phyloP scores from a whole-genome alignment of 2,113 vertebrate genomes.

The Oostethus manadensis region DNA sequence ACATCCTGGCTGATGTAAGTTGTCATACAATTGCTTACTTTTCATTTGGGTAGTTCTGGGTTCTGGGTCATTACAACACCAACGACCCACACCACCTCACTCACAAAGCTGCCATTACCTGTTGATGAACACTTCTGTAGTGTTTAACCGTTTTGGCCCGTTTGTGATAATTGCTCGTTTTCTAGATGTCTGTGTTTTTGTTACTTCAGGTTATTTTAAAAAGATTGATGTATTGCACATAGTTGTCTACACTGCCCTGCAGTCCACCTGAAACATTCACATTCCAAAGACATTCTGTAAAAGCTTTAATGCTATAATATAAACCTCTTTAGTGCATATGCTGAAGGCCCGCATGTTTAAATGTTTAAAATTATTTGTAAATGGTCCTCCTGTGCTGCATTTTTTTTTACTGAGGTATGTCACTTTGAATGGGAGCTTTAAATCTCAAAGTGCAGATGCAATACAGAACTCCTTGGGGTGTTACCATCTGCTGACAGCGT shows the following conservation, averaged over 20 bases:
- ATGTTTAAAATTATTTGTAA: conserved; percentile 21
- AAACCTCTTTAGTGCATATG: not conserved
- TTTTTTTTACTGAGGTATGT: conserved; percentile 11
- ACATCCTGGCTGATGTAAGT: conserved; percentile 21
- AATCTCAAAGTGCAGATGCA: conserved; percentile 21
- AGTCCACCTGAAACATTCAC: not conserved
- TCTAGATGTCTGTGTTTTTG: too few relatives aligned
- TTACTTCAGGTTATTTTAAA: too few relatives aligned
- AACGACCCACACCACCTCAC: not conserved
- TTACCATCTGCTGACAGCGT: conserved; percentile 2
- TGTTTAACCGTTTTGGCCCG: not conserved
- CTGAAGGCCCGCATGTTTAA: not conserved
- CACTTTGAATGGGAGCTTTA: conserved; percentile 31
- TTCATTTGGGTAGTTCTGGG: conserved; percentile 8
- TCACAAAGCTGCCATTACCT: not conserved
- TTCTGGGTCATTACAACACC: conserved; percentile 1
- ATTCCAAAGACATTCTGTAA: not conserved
- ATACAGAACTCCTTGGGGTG: conserved; percentile 29
- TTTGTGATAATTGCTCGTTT: not conserved
- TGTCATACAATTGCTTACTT: conserved; percentile 28
- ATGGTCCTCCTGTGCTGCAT: conserved; percentile 20
- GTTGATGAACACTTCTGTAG: not conserved
- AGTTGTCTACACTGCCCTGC: too few relatives aligned
- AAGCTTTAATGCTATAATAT: not conserved
- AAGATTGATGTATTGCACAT: too few relatives aligned